Evolutionary conservation across 2,888 invertebrate genomes (phyloP).

Genomic region (Lasioglossum marginatum): DNA sequence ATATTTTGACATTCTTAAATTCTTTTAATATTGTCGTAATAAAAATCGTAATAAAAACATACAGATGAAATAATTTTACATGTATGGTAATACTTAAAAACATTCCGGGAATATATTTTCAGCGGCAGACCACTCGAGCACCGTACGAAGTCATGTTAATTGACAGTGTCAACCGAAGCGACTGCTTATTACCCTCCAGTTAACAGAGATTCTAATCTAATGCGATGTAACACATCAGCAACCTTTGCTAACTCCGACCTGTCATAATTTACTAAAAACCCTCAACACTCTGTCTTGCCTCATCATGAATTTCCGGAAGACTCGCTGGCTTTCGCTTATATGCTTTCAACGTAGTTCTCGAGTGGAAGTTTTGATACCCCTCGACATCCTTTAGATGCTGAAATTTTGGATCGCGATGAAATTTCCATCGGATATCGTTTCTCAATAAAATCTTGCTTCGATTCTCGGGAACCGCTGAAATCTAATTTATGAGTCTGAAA

Average conservation of each 20-base stretch:
- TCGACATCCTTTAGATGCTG: background rate
- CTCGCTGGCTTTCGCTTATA: background rate
- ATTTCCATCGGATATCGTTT: conserved; percentile 1
- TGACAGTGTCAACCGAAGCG: background rate
- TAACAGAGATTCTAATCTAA: background rate
- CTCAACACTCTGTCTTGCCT: background rate
- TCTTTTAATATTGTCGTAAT: background rate
- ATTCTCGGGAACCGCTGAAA: conserved; percentile 3
- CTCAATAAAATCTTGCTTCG: conserved; percentile 9
- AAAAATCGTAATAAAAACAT: no score
- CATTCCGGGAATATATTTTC: background rate
- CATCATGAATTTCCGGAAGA: background rate
- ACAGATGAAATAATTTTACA: background rate
- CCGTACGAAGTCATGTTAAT: background rate
- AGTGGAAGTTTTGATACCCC: background rate
- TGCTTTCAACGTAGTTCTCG: background rate
- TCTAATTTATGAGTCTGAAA: background rate
- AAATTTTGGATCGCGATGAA: background rate
- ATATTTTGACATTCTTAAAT: background rate
- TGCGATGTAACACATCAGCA: background rate
- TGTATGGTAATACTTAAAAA: background rate
- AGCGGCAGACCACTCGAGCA: background rate
- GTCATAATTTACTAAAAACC: conserved; percentile 8
- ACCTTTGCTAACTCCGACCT: background rate
- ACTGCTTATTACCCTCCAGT: background rate